Evolutionary conservation across 2,797 vertebrate genomes (phyloP), one percentile per base, ranked within the genome.

Genomic region (Tamandua tetradactyla): DNA sequence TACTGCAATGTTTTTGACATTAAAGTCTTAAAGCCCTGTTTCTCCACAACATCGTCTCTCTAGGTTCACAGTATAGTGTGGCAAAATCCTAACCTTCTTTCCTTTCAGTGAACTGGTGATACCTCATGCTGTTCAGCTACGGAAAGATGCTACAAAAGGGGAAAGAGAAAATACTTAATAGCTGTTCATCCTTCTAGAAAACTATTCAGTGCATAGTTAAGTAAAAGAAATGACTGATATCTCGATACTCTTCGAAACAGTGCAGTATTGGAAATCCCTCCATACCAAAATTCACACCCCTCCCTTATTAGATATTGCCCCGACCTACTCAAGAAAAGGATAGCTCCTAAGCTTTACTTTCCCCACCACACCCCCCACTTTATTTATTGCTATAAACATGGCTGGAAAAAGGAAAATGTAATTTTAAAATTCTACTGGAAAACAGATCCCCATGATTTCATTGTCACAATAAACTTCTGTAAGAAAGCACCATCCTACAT

Each of bases 391-490:
- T 71, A 5, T 44, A 69, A 84, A 95, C 37, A 83, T 27, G 44
- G 15, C 5, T 83, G 55, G n/a, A 59, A 64, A n/a, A 71, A 14
- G 37, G 62, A 82, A 71, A 69, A 74, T 15, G 4, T 22, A 20
- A 79, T 35, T 86, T 82, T 80, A 44, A 75, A 74, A 61, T 66
- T 69, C 49, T 37, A 42, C 91, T 52, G 61, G 22, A 40, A 79
- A 90, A 87, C 18, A 85, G 74, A 52, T 71, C 40, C 62, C 76
- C 55, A 15, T 32, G 44, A 84, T 59, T 89, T 92, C 47, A 37
- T 20, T 49, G 42, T 42, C 78, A 71, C 4, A 2, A 47, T 84
- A 78, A 79, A 57, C 30, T 47, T 81, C 55, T 49, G 27, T 35
- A n/a, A 66, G 75, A 87, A 86, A 69, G 22, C 32, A 11, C 40